These are phyloP conservation scores for Camponotus fellah DNA, from an alignment of 2,888 invertebrate species.

Conservation along the genomic window DNA sequence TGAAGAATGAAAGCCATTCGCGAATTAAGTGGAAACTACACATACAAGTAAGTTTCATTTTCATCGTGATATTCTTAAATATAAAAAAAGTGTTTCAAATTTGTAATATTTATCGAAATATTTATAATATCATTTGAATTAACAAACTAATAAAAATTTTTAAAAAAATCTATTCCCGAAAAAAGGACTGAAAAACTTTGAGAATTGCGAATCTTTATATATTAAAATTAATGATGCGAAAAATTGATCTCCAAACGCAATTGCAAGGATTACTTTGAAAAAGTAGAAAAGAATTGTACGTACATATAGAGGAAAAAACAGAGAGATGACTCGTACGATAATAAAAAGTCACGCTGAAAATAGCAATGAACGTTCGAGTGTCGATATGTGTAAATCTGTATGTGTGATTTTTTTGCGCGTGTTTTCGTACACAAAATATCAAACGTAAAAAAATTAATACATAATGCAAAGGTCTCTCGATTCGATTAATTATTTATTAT, in stretches of 20 bases:
- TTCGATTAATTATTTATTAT: constrained; percentile 42
- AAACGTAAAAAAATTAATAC: constrained; percentile 35
- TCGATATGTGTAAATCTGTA: constrained; percentile 4
- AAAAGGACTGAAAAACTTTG: not conserved
- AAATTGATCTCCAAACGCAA: not conserved
- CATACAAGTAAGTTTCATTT: not conserved
- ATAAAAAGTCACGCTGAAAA: constrained; percentile 78
- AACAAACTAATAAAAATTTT: not conserved
- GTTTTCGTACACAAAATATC: not conserved
- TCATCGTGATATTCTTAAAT: not conserved
- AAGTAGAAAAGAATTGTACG: not conserved
- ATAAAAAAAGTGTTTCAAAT: not conserved
- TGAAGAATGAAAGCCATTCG: not conserved
- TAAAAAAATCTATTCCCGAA: not conserved
- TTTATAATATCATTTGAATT: constrained; percentile 2
- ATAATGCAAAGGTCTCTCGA: constrained; percentile 50
- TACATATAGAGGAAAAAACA: constrained; percentile 34
- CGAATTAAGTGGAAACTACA: not conserved
- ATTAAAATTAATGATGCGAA: not conserved
- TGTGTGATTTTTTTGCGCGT: constrained; percentile 12
- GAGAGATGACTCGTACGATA: constrained; percentile 63
- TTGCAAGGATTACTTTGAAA: not conserved
- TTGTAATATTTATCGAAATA: not conserved
- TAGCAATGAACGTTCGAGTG: constrained; percentile 80
- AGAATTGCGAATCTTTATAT: not conserved